Percentiles rank a stretch among this genome's conserved stretches.
These are phyloP conservation scores for Stichodactyla mertensii DNA, from an alignment of 64 coral and sea anemone genomes.

Conservation along the genomic window DNA sequence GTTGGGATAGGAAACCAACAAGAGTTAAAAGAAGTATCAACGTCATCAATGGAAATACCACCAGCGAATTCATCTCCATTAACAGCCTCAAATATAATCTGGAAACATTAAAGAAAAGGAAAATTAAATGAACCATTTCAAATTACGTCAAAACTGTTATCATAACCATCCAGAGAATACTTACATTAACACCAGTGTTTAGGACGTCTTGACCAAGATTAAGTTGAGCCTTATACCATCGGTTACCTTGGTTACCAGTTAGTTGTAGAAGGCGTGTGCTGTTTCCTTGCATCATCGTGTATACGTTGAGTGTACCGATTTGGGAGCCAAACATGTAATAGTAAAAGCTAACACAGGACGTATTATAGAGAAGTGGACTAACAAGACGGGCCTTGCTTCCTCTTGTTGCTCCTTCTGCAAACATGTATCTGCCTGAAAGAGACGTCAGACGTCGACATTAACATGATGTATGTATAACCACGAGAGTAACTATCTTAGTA, in stretches of 20 bases:
- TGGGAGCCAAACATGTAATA: conserved; percentile 2
- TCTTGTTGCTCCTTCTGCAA: neutral
- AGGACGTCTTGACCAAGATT: neutral
- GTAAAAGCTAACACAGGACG: neutral
- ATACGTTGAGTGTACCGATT: conserved; percentile 1
- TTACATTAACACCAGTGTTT: neutral
- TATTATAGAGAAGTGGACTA: neutral
- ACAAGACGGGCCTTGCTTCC: conserved; percentile 15
- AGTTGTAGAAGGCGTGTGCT: neutral
- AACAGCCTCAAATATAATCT: conserved; percentile 2
- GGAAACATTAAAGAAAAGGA: neutral
- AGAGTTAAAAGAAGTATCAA: neutral
- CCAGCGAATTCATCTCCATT: neutral
- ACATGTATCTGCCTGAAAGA: neutral
- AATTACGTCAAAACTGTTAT: too few relatives aligned
- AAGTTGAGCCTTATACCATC: neutral
- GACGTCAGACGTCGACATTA: neutral
- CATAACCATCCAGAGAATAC: neutral
- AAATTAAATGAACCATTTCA: too few relatives aligned
- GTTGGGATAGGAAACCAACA: neutral
- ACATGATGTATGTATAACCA: neutral
- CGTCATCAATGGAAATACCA: neutral
- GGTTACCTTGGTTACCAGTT: conserved; percentile 8
- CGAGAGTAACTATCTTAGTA: too few relatives aligned
- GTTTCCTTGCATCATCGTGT: neutral